A percentile compares a stretch with the other conserved stretches of the same genome.
Conservation (phyloP, 1,140 invertebrate genomes). For the Samia ricini region DNA sequence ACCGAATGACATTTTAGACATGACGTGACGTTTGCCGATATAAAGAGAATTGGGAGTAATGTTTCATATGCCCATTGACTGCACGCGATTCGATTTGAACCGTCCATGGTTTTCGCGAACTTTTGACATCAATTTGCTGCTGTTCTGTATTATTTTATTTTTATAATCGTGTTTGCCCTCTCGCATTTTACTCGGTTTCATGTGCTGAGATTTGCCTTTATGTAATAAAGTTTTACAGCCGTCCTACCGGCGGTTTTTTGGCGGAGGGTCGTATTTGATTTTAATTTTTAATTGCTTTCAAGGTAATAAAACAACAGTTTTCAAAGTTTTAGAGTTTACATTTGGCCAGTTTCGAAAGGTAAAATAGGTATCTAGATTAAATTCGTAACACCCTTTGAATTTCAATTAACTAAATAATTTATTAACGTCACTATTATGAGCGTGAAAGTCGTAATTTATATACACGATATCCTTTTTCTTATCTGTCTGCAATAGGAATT, state of each 20-base stretch:
- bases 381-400: no score
- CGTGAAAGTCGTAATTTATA: conserved; percentile 14
- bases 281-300: neutral
- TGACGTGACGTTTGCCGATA: conserved; percentile 43
- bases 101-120: conserved; percentile 18
- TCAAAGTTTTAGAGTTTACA: neutral
- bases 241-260: neutral
- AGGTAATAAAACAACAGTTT: neutral
- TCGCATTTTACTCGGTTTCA: neutral
- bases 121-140: conserved; percentile 15
- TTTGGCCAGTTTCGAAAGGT: neutral
- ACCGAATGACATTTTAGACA: conserved; percentile 44
- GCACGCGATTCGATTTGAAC: conserved; percentile 39
- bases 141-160: neutral
- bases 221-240: neutral
- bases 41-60: conserved; percentile 40
- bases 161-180: neutral
- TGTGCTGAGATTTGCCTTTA: neutral
- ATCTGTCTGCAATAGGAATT: conserved; percentile 25
- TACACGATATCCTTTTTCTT: conserved; percentile 17
- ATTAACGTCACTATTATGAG: neutral
- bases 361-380: neutral
- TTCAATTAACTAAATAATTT: conserved; percentile 1
- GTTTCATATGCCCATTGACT: conserved; percentile 30
- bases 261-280: neutral